A percentile compares a stretch with the other conserved stretches of the same genome.
phyloP scores from a whole-genome alignment of 2,888 invertebrate species.

The Volucella inflata region DNA sequence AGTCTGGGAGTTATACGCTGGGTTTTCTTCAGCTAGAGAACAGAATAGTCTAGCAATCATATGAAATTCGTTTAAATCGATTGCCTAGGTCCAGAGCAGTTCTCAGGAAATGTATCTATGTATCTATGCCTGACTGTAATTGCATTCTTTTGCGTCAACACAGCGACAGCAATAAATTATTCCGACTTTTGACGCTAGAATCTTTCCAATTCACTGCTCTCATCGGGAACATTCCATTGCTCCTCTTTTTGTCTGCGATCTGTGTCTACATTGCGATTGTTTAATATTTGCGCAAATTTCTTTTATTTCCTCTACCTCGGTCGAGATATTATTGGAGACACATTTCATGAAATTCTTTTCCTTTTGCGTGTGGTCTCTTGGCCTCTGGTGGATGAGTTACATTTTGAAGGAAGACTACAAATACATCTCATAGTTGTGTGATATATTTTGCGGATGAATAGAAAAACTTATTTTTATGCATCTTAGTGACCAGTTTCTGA shows the following conservation, averaged over 20 bases:
- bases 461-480: background rate
- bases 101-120: too few relatives aligned
- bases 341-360: conserved; percentile 46
- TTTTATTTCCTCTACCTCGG: conserved; percentile 18
- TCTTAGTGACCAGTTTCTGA: conserved; percentile 1
- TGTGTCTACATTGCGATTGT: conserved; percentile 43
- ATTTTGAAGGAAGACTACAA: conserved; percentile 2
- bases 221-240: conserved; percentile 34
- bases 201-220: conserved; percentile 53
- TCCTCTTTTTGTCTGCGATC: conserved; percentile 27
- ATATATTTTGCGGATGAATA: conserved; percentile 2
- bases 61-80: too few relatives aligned
- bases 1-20: too few relatives aligned
- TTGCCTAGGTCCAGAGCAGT: too few relatives aligned
- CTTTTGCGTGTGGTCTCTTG: conserved; percentile 51
- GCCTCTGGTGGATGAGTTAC: conserved; percentile 13
- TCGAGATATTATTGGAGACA: conserved; percentile 52
- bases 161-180: conserved; percentile 55
- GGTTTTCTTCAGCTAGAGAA: too few relatives aligned
- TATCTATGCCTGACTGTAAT: conserved; percentile 28
- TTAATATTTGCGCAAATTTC: conserved; percentile 38
- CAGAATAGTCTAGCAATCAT: too few relatives aligned
- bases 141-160: conserved; percentile 35
- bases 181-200: conserved; percentile 47
- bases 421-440: conserved; percentile 12